Conservation (phyloP, 2,797 vertebrate species). For the Ptychadena robeensis region DNA sequence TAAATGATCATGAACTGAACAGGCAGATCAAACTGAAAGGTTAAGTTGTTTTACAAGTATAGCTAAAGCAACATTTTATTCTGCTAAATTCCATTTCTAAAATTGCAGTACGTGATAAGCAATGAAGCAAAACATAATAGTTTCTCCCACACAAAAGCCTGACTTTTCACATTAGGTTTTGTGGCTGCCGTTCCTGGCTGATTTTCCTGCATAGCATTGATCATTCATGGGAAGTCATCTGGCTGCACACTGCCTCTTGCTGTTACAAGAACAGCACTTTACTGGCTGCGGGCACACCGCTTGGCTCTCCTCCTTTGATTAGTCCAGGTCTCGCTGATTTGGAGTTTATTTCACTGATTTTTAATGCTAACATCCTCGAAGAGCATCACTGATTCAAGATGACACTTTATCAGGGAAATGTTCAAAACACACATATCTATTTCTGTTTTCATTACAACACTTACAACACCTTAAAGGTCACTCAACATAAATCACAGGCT, state of each 20-base stretch:
- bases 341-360: conserved; percentile 2
- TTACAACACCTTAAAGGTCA: not conserved
- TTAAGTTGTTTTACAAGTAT: conserved; percentile 48
- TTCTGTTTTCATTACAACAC: not conserved
- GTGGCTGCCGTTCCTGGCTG: conserved; percentile 16
- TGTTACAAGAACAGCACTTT: not conserved
- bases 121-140: conserved; percentile 42
- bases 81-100: conserved; percentile 41
- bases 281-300: conserved; percentile 4
- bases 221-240: conserved; percentile 45
- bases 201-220: conserved; percentile 27
- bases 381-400: conserved; percentile 12
- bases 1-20: not conserved
- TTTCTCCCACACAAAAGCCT: conserved; percentile 48
- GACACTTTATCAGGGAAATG: conserved; percentile 7
- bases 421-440: not conserved
- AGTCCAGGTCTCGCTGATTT: conserved; percentile 24
- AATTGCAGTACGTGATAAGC: conserved; percentile 34
- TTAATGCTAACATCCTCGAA: not conserved
- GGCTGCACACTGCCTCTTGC: conserved; percentile 17
- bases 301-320: conserved; percentile 4
- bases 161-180: conserved; percentile 38
- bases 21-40: conserved; percentile 15
- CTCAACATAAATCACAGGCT: not conserved
- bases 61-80: conserved; percentile 44